Evolutionary conservation across 2,797 vertebrate species (phyloP), one percentile per base, ranked within the genome.

Genomic region (Pipistrellus kuhlii): DNA sequence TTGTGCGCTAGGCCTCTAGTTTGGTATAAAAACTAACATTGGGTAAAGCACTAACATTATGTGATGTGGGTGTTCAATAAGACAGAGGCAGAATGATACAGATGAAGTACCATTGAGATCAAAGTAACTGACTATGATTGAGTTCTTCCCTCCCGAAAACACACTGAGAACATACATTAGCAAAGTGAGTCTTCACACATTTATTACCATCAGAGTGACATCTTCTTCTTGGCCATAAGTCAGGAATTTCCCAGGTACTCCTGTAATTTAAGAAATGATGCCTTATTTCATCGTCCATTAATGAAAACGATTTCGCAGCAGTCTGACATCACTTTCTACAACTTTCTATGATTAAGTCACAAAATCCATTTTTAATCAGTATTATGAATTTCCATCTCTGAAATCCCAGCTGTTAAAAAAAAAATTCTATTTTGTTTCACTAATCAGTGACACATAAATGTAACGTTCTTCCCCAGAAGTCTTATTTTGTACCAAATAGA

Each of bases 21-120:
- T 62, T 76, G 35, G 13, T 57, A 55, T 83, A 91, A 81, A 86
- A 93, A 25, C 38, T 84, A 93, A 51, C 69, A 48, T 23, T 85
- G 20, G 27, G 41, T 46, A 82, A 57, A 83, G 38, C 55, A 4
- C 69, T 32, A n/a, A n/a, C n/a, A n/a, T 82, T 44, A 55, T 17
- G 38, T 6, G 2, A 76, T 27, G 32, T 85, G 77, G 10, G 30
- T 78, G 53, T 90, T 92, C 38, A 38, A 32, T 75, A 94, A 87
- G 78, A 95, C 77, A 62, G 64, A 88, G 44, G 81, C 68, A 85
- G 57, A 76, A 83, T 88, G 83, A 85, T 59, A 88, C 14, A 92
- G 30, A 71, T 57, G 46, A 92, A 93, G 41, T 14, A 88, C 14
- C n/a, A 92, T 80, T 41, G 38, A 78, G 44, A 88, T 88, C 77